phyloP scores from a whole-genome alignment of 2,888 invertebrate genomes.

The Lumbricus terrestris region DNA sequence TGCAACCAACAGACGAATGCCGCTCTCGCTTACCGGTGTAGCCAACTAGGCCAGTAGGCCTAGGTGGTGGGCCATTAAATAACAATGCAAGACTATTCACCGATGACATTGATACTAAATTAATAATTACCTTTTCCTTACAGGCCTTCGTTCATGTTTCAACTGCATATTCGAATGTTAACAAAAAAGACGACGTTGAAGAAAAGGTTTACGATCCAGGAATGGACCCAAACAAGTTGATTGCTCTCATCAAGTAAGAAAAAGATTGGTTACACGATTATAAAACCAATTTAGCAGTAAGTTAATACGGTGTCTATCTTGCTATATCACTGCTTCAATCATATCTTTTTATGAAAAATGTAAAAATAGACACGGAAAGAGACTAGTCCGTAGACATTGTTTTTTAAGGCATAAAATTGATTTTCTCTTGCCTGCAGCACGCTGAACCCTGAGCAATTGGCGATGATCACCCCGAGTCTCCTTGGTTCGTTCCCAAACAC shows the following conservation, averaged over 20 bases:
- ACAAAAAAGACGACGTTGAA: constrained; percentile 70
- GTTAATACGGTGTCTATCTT: neutral
- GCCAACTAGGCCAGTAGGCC: no score
- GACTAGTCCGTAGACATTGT: no score
- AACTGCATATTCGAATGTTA: constrained; percentile 79
- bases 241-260: constrained; percentile 48
- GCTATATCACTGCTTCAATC: neutral
- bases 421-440: neutral
- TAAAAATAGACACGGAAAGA: no score
- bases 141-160: constrained; percentile 76
- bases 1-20: no score
- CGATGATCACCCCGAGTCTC: constrained; percentile 55
- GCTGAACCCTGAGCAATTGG: neutral
- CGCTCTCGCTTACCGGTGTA: no score
- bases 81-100: neutral
- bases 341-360: neutral
- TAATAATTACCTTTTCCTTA: neutral
- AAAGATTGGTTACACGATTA: neutral
- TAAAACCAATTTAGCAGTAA: neutral
- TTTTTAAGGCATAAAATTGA: neutral
- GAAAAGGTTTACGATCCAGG: constrained; percentile 70
- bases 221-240: constrained; percentile 55
- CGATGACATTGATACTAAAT: neutral
- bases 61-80: no score
- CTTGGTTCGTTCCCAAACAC: constrained; percentile 78